Evolutionary conservation across 92 coral and sea anemone genomes (phyloP), one percentile per base, ranked within the genome.

Genomic region (Siderastrea radians): DNA sequence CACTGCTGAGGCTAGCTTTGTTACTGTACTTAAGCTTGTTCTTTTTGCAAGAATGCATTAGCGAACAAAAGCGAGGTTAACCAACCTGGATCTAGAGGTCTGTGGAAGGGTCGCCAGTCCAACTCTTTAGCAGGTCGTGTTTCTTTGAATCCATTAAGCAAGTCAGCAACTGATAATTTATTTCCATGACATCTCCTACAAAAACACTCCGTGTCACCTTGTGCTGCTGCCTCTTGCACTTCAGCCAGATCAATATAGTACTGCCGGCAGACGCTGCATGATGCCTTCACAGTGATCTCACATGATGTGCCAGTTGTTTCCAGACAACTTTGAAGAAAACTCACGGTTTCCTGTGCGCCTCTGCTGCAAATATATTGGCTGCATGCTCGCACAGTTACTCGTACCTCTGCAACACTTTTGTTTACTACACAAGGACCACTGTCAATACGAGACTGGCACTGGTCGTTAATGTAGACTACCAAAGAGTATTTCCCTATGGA

Each of bases 401-500:
- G 90, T 43, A 91, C 52, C 85, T 94, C 94, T 54, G 89, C 53
- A 8, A 80, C 76, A 75, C 77, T 66, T n/a, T 77, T 86, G 86
- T 91, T 85, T 67, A 85, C 64, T 64, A 81, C 79, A 77, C 93
- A 94, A 15, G 96, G 96, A 19, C 94, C 96, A 10, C 77, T 68
- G 47, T 94, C 96, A 54, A 94, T 77, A 17, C 96, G 94, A 16
- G 49, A 82, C 66, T 91, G 84, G 46, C 58, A 91, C 1, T 57
- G 77, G 53, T 88, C 87, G 72, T 72, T 84, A 26, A 26, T 26
- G 68, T 88, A 87, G 73, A 91, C 59, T 48, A 94, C 92, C 45
- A 90, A 69, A 38, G 86, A 73, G 54, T 74, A 81, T 63, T 82
- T 80, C 13, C 94, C 87, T 11, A 91, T 47, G 12, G 89, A 68